A percentile compares a stretch with the other conserved stretches of the same genome.
Conservation (phyloP, 2,888 invertebrate genomes). For the Drosophila testacea region DNA sequence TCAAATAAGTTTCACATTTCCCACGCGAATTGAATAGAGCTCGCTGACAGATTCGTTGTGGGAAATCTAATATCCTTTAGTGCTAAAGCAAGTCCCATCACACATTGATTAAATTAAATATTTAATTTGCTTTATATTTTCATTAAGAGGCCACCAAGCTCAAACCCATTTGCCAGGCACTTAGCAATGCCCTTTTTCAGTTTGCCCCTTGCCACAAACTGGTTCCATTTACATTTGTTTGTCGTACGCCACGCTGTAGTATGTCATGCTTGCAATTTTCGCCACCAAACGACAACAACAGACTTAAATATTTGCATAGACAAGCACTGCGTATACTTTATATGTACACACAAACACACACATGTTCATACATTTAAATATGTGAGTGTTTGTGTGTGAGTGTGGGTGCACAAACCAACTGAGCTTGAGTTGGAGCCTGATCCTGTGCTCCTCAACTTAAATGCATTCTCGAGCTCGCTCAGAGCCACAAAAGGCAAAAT, state of each 20-base stretch:
- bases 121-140: constrained; percentile 62
- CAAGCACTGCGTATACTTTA: constrained; percentile 67
- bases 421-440: constrained; percentile 26
- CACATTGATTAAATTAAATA: constrained; percentile 60
- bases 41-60: constrained; percentile 28
- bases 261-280: constrained; percentile 71
- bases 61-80: constrained; percentile 33
- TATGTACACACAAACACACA: constrained; percentile 5
- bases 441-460: constrained; percentile 49
- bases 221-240: constrained; percentile 57
- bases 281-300: constrained; percentile 83
- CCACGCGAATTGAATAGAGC: constrained; percentile 15
- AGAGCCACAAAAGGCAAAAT: constrained; percentile 58
- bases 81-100: constrained; percentile 22
- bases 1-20: constrained; percentile 11
- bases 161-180: constrained; percentile 12
- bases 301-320: constrained; percentile 85
- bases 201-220: constrained; percentile 10
- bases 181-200: constrained; percentile 30
- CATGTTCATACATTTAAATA: constrained; percentile 12
- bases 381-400: constrained; percentile 13
- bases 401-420: constrained; percentile 27
- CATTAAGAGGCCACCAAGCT: constrained; percentile 37
- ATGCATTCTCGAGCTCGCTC: constrained; percentile 63
- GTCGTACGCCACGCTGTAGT: constrained; percentile 36